Base-by-base conservation (phyloP, 2,797 vertebrate species). In the Molothrus aeneus region DNA sequence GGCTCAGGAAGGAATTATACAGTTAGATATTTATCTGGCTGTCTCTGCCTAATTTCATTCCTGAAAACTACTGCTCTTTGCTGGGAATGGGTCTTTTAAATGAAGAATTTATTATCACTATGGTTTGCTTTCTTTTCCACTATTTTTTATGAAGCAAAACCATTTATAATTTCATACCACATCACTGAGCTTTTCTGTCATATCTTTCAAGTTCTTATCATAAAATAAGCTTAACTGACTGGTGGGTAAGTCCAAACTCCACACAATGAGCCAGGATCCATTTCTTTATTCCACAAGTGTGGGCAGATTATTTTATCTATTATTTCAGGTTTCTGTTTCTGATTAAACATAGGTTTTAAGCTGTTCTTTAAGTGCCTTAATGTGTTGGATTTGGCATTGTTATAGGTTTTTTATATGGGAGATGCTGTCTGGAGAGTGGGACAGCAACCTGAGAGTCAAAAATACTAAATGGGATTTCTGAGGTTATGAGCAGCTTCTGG, bases 41-140 rank as follows among this genome's bases (percentile, higher is more conserved):
- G 87, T 64, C 64, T 84, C 68, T 84, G 66, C 16, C 54, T 84
- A 69, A 93, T 95, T 95, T 90, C 6, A 81, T 90, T 90, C 50
- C 86, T 63, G 51, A 83, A 92, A 92, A 82, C 6, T 79, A 66
- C 92, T 88, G 56, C 9, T 93, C 40, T 84, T 77, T 86, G 34
- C 66, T 91, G 51, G 29, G 14, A 54, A 78, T 43, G 36, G 28
- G 13, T 69, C 28, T 88, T 90, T 66, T 34, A 74, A 95, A 94
- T 40, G 15, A 80, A 56, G 38, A 93, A 71, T 81, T 88, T 83
- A 74, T 81, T 90, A 90, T 71, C 5, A 4, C n/a, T 88, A 10
- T 11, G 11, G 5, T 54, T 88, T 94, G 25, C 38, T 74, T 16
- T 51, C 42, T 57, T 53, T 63, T 13, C 3, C 5, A 11, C 14